Evolutionary conservation across 2,113 vertebrate species (phyloP).

Genomic region (Lophius piscatorius): DNA sequence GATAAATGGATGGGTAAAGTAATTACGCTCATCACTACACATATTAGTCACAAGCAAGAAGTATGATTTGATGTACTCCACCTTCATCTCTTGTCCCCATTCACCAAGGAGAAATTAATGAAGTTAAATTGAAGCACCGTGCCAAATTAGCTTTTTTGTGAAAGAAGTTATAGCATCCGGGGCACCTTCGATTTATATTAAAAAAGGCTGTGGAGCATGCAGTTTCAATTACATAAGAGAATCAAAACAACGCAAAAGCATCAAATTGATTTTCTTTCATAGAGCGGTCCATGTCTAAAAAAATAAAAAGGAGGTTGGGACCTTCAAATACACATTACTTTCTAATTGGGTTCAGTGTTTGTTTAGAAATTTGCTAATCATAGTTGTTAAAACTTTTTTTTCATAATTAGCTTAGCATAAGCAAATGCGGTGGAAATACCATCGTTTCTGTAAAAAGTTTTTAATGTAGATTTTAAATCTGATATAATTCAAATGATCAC

Average conservation of each 20-base stretch:
- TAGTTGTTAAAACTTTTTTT: not conserved
- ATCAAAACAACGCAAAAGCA: conserved; percentile 65
- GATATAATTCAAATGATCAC: not conserved
- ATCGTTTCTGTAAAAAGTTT: not conserved
- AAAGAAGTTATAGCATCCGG: conserved; percentile 46
- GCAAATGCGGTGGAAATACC: no score
- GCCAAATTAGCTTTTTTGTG: conserved; percentile 49
- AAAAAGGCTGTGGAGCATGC: conserved; percentile 72
- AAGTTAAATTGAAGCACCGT: conserved; percentile 49
- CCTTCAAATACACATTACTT: conserved; percentile 11
- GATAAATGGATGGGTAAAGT: conserved; percentile 43
- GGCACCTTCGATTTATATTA: conserved; percentile 70
- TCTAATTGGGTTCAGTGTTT: not conserved
- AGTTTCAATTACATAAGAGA: conserved; percentile 77
- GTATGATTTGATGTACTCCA: conserved; percentile 46
- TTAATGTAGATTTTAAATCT: not conserved
- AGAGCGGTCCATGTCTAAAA: conserved; percentile 7
- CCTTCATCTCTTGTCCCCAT: conserved; percentile 53
- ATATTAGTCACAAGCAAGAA: conserved; percentile 49
- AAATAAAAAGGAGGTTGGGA: conserved; percentile 16
- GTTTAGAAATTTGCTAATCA: not conserved
- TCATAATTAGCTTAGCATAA: not conserved
- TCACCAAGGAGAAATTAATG: conserved; percentile 65
- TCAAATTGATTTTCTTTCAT: conserved; percentile 68
- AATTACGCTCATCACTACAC: conserved; percentile 60